Base-by-base conservation (phyloP, 2,797 vertebrate species). In the Ceryle rudis region DNA sequence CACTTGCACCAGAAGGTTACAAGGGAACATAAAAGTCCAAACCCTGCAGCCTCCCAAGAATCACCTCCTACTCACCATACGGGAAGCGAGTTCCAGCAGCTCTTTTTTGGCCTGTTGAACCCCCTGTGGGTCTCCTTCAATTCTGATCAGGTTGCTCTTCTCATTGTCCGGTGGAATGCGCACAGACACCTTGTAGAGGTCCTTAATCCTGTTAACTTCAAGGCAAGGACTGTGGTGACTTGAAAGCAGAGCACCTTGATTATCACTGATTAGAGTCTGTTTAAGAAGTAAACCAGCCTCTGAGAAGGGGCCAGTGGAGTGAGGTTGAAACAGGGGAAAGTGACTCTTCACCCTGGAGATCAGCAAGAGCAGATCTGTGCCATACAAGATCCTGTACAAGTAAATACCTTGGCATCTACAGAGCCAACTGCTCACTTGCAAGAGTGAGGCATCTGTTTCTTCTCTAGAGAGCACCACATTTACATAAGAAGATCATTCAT, bases 61-160 rank as follows among this genome's bases (percentile, higher is more conserved):
- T 28, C 51, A 61, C 10, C 62, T 67, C 57, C 28, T 33, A 60
- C 98, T 96, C 90, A 99, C 99, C 99, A 99, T 99, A 98, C 99
- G 99, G 81, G 98, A 99, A 77, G 99, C 99, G 26, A 99, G 99
- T 98, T 99, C 99, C 89, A 99, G 98, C 98, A 99, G 99, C 98
- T 99, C 99, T 97, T 99, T 99, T 98, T 99, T 99, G 97, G 99
- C 99, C 96, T 99, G 99, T 97, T 99, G 99, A 73, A 99, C 99
- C 29, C 99, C 99, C 97, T 99, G 99, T 46, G 99, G 99, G 97
- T 99, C 99, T 70, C 99, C 99, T 97, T 99, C 99, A 22, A 99
- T 99, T 85, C 99, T 99, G 97, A 99, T 99, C 97, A 99, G 97
- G 98, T 98, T 99, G 98, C 99, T 99, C 95, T 99, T 99, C 96